phyloP scores from a whole-genome alignment of 2,113 vertebrate species.

The Drymodes brunneopygia region DNA sequence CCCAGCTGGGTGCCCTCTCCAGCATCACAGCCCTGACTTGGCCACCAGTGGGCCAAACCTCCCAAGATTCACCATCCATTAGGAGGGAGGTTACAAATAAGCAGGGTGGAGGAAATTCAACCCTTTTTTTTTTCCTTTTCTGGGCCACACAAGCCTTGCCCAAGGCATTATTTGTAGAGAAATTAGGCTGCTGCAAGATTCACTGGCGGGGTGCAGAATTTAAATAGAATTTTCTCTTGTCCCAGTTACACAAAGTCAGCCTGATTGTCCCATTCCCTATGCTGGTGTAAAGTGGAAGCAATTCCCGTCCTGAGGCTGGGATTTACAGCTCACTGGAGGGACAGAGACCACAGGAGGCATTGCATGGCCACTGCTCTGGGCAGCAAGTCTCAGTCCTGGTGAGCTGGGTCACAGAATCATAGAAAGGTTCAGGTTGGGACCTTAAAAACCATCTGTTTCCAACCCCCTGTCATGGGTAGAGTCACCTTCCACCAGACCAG shows the following conservation, averaged over 20 bases:
- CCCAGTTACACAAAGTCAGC: conserved; percentile 45
- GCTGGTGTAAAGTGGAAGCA: neutral
- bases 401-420: neutral
- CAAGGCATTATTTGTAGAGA: conserved; percentile 37
- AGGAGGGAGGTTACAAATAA: conserved; percentile 11
- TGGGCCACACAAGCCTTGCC: conserved; percentile 63
- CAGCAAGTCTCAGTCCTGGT: fast-evolving
- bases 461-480: neutral
- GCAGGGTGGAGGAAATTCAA: neutral
- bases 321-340: neutral
- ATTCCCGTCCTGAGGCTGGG: neutral
- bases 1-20: neutral
- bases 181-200: conserved; percentile 55
- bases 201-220: conserved; percentile 25
- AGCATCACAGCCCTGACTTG: neutral
- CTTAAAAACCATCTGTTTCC: neutral
- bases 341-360: neutral
- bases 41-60: neutral
- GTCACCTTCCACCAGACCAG: neutral
- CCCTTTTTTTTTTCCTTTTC: conserved; percentile 25
- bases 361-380: fast-evolving
- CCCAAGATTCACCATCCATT: neutral
- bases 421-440: neutral
- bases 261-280: neutral
- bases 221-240: conserved; percentile 61